Percentiles rank a stretch among this genome's conserved stretches.
These are phyloP conservation scores for Ochropleura plecta DNA, from an alignment of 2,888 invertebrate genomes.

Conservation along the genomic window DNA sequence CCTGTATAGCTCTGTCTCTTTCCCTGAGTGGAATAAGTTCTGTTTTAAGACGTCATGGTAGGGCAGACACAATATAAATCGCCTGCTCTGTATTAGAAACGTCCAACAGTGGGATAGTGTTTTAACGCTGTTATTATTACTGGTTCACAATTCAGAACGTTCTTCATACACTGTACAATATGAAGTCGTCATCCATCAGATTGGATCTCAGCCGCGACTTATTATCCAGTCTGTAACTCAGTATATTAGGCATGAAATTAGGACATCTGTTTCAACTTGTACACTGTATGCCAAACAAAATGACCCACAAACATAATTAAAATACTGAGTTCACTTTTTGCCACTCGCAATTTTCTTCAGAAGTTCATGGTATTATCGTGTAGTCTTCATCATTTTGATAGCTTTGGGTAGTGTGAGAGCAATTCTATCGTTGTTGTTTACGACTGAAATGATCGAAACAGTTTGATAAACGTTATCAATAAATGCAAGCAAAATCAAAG, in stretches of 20 bases:
- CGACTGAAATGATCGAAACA: neutral
- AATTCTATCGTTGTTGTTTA: neutral
- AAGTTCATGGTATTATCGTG: neutral
- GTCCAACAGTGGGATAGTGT: neutral
- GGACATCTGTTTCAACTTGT: conserved; percentile 48
- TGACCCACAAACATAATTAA: neutral
- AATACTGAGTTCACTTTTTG: conserved; percentile 7
- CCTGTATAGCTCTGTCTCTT: too few relatives aligned
- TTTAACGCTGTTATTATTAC: neutral
- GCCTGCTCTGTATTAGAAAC: neutral
- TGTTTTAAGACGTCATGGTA: too few relatives aligned
- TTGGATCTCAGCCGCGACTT: conserved; percentile 29
- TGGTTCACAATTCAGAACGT: neutral
- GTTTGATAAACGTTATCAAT: neutral
- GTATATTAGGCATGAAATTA: conserved; percentile 53
- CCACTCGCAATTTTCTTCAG: neutral
- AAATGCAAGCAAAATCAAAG: neutral
- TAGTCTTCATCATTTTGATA: neutral
- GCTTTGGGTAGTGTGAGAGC: neutral
- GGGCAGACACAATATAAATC: neutral
- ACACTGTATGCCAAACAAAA: conserved; percentile 34
- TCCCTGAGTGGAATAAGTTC: too few relatives aligned
- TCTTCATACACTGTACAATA: neutral
- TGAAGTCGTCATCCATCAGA: conserved; percentile 41
- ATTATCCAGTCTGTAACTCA: conserved; percentile 23